Conservation (phyloP, 2,113 vertebrate genomes). For the Paracanthobrama guichenoti region DNA sequence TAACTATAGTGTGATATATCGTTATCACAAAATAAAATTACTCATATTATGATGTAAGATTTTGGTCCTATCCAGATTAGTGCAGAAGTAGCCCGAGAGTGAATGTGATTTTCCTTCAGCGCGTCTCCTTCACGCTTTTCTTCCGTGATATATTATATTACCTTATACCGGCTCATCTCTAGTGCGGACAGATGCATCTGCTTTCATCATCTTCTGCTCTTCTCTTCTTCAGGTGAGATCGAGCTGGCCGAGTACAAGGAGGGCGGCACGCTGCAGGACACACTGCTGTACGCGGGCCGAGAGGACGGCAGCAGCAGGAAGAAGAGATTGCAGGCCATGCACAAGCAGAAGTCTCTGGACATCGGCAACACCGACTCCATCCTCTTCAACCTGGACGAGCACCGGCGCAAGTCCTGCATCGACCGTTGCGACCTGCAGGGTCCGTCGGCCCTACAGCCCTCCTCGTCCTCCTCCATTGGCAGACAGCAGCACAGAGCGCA, state of each 20-base stretch:
- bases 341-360: constrained; percentile 98
- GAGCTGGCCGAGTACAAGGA: constrained; percentile 97
- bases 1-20: no score
- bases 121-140: no score
- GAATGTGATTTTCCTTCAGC: no score
- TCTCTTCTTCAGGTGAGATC: constrained; percentile 85
- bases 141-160: no score
- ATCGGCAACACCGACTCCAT: constrained; percentile 97
- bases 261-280: constrained; percentile 91
- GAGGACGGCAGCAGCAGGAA: constrained; percentile 94
- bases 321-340: constrained; percentile 92
- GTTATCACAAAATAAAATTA: no score
- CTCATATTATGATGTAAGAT: no score
- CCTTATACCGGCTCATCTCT: neutral
- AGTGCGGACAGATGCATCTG: neutral
- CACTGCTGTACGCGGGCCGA: constrained; percentile 89
- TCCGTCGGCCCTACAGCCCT: constrained; percentile 65
- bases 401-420: constrained; percentile 96
- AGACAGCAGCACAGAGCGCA: constrained; percentile 67
- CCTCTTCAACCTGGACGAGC: constrained; percentile 92
- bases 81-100: no score
- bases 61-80: no score
- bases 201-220: neutral
- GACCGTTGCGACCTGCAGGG: constrained; percentile 90
- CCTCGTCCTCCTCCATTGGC: constrained; percentile 60